Evolutionary conservation across 1,140 invertebrate genomes (phyloP).

Genomic region (Marisa cornuarietis): DNA sequence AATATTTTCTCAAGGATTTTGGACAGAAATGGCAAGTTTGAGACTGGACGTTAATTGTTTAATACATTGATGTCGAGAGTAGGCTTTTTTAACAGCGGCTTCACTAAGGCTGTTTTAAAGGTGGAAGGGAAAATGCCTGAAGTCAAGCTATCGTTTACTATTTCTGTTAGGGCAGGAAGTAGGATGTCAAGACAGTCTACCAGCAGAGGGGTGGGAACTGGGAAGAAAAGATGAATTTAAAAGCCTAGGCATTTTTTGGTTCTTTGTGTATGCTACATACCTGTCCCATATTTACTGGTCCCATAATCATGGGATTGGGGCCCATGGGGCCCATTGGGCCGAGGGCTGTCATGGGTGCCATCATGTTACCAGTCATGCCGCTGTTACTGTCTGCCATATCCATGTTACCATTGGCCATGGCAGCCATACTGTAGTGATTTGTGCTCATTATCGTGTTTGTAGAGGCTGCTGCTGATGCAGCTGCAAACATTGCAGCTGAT

Average conservation of each 20-base stretch:
- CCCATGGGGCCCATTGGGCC: slow-evolving; percentile 63
- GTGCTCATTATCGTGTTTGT: slow-evolving; percentile 23
- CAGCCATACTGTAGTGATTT: slow-evolving; percentile 17
- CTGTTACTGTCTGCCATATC: background rate
- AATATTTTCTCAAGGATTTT: too few species aligned
- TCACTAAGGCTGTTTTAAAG: too few species aligned
- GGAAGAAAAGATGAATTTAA: background rate
- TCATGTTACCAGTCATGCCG: slow-evolving; percentile 38
- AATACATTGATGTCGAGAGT: too few species aligned
- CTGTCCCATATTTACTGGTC: slow-evolving; percentile 64
- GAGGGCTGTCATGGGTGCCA: slow-evolving; percentile 68
- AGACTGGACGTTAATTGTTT: too few species aligned
- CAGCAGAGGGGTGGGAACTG: too few species aligned
- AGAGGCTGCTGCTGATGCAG: slow-evolving; percentile 20
- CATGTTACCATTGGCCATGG: background rate
- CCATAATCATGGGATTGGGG: slow-evolving; percentile 69
- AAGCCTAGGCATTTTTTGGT: background rate
- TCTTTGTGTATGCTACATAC: background rate
- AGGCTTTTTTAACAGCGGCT: too few species aligned
- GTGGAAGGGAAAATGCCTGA: too few species aligned
- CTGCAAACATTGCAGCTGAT: slow-evolving; percentile 8
- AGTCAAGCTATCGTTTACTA: too few species aligned
- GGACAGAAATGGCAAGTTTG: too few species aligned
- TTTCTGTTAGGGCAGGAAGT: too few species aligned
- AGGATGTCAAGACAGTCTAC: too few species aligned